Conservation (phyloP, 2,888 invertebrate species). For the Ectemnius cavifrons region DNA sequence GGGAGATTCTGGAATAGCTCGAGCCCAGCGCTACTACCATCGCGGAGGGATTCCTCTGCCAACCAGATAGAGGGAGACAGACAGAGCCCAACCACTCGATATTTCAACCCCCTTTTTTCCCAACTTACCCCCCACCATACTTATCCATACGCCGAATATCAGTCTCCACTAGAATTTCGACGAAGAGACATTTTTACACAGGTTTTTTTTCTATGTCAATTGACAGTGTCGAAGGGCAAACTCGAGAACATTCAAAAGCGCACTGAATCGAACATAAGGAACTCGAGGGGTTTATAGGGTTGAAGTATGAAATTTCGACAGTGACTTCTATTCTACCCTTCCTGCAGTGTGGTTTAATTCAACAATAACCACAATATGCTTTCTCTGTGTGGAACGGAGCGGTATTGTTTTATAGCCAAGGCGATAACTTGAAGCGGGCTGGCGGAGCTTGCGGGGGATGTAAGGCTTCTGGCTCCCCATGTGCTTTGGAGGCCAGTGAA, state of each 20-base stretch:
- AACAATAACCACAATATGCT: conserved; percentile 73
- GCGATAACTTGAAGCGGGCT: conserved; percentile 65
- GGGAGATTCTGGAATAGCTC: conserved; percentile 73
- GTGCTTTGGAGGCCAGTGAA: conserved; percentile 38
- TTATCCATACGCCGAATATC: conserved; percentile 9
- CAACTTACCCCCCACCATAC: background rate
- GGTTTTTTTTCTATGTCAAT: no score
- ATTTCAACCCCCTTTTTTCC: conserved; percentile 49
- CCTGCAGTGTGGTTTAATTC: conserved; percentile 50
- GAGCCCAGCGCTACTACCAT: conserved; percentile 62
- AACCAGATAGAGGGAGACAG: conserved; percentile 37
- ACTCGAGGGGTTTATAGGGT: background rate
- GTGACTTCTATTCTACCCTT: conserved; percentile 24
- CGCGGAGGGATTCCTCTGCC: conserved; percentile 48
- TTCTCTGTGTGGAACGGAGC: conserved; percentile 60
- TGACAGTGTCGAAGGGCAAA: no score
- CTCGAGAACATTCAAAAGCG: no score
- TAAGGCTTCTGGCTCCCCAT: conserved; percentile 51
- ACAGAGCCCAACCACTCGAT: conserved; percentile 57
- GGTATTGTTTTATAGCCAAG: conserved; percentile 74
- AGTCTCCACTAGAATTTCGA: background rate
- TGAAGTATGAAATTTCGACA: background rate
- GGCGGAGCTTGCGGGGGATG: conserved; percentile 48
- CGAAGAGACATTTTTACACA: no score
- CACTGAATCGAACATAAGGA: no score